These are phyloP conservation scores for Cheirogaleus medius DNA, from an alignment of 2,113 vertebrate species.

Conservation along the genomic window DNA sequence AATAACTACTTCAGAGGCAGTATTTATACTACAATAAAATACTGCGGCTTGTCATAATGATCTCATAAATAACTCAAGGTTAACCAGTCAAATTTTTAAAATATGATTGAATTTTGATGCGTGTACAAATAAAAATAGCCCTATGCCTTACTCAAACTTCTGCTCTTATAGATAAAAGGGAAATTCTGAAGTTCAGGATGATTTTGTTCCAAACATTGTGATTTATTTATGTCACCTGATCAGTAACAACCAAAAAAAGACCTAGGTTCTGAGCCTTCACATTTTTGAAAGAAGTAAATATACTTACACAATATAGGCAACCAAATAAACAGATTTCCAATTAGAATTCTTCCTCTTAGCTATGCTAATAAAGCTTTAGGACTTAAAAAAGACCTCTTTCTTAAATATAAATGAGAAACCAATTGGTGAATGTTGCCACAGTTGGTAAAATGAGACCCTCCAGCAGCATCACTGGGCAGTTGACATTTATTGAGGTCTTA, in stretches of 20 bases:
- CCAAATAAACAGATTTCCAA: slow-evolving; percentile 4
- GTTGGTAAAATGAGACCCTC: not conserved
- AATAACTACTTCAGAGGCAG: not conserved
- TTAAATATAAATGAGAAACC: not conserved
- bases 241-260: not conserved
- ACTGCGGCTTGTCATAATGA: not conserved
- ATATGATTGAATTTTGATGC: slow-evolving; percentile 21
- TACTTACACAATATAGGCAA: not conserved
- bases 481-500: not conserved
- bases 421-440: not conserved
- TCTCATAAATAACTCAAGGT: not conserved
- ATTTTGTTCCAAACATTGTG: not conserved
- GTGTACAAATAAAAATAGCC: not conserved
- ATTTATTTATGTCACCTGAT: slow-evolving; percentile 9
- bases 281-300: not conserved
- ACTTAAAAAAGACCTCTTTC: not conserved
- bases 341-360: not conserved
- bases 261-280: not conserved
- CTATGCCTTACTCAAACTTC: not conserved
- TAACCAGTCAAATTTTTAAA: slow-evolving; percentile 11
- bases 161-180: not conserved
- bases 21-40: slow-evolving; percentile 30
- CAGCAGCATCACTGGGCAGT: not conserved
- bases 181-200: slow-evolving; percentile 7
- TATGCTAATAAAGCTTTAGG: not conserved